These are phyloP conservation scores for Stichopus horrens DNA, from an alignment of 53 echinoderm and acorn worm genomes.

Conservation along the genomic window DNA sequence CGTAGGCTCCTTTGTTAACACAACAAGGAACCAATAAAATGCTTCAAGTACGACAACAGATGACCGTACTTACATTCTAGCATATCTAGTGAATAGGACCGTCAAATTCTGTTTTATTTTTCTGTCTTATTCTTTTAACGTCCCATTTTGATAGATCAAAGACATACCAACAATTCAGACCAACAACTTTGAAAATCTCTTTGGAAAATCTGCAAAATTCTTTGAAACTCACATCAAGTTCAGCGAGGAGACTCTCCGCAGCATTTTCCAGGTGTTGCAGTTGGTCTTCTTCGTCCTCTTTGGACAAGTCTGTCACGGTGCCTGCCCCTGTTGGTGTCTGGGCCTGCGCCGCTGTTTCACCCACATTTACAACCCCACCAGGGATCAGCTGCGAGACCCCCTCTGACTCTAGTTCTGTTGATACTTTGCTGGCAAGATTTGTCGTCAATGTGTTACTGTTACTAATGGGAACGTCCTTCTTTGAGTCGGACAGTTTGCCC, in stretches of 20 bases:
- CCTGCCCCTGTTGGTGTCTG: slow-evolving; percentile 34
- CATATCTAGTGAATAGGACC: too few species aligned
- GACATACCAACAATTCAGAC: too few species aligned
- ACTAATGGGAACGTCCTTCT: slow-evolving; percentile 6
- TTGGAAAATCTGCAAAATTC: too few species aligned
- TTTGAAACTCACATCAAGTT: slow-evolving; percentile 51
- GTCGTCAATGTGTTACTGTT: slow-evolving; percentile 23
- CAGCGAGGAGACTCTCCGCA: slow-evolving; percentile 86
- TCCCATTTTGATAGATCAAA: too few species aligned
- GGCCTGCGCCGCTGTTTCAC: slow-evolving; percentile 12
- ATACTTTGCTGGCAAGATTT: slow-evolving; percentile 45
- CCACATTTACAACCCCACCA: slow-evolving; percentile 51
- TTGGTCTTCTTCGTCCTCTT: slow-evolving; percentile 84
- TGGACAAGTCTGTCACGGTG: slow-evolving; percentile 14
- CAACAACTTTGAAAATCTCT: too few species aligned
- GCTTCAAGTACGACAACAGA: too few species aligned
- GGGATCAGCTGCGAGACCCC: slow-evolving; percentile 65
- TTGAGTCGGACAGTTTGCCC: neutral
- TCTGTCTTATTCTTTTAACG: too few species aligned
- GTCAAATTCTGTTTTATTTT: too few species aligned
- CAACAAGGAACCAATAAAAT: too few species aligned
- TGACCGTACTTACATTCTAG: too few species aligned
- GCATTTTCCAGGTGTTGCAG: slow-evolving; percentile 89
- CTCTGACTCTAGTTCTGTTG: slow-evolving; percentile 16
- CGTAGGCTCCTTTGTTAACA: too few species aligned